These are phyloP conservation scores for Cinclus cinclus DNA, from an alignment of 2,113 vertebrate genomes.

Conservation along the genomic window DNA sequence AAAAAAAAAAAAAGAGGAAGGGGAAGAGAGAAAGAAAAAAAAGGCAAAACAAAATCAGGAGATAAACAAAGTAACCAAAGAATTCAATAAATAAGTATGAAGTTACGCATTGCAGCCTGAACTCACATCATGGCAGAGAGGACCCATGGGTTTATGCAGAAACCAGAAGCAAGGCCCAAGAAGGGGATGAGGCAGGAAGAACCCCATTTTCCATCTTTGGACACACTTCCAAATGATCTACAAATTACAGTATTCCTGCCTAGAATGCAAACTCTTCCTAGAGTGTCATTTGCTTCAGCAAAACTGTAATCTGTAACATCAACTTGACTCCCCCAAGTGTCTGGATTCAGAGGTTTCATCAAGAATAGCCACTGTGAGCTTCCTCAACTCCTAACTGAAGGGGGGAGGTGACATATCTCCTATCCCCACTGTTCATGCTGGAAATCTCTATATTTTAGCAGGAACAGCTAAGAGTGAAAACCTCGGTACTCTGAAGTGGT, in stretches of 20 bases:
- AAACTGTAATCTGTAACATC: neutral
- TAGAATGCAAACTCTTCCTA: neutral
- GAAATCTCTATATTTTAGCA: neutral
- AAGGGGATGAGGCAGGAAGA: neutral
- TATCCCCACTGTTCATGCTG: neutral
- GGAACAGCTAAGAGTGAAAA: neutral
- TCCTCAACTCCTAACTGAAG: neutral
- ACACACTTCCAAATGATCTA: neutral
- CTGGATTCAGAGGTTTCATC: neutral
- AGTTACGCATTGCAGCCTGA: neutral
- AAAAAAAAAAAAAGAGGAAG: too few species aligned
- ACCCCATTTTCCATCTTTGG: fast-evolving
- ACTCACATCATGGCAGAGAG: neutral
- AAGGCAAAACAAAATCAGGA: neutral
- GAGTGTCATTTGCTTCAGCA: fast-evolving
- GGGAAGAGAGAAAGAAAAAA: neutral
- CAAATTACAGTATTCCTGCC: neutral
- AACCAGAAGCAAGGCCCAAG: neutral
- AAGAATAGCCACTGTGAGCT: fast-evolving
- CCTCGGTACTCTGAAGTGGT: neutral
- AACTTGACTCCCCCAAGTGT: fast-evolving
- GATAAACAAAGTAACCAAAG: neutral
- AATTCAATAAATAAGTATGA: neutral
- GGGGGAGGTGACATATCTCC: too few species aligned
- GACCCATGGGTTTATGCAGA: neutral